These are phyloP conservation scores for Molanna angustata DNA, from an alignment of 2,888 invertebrate genomes.

Conservation along the genomic window DNA sequence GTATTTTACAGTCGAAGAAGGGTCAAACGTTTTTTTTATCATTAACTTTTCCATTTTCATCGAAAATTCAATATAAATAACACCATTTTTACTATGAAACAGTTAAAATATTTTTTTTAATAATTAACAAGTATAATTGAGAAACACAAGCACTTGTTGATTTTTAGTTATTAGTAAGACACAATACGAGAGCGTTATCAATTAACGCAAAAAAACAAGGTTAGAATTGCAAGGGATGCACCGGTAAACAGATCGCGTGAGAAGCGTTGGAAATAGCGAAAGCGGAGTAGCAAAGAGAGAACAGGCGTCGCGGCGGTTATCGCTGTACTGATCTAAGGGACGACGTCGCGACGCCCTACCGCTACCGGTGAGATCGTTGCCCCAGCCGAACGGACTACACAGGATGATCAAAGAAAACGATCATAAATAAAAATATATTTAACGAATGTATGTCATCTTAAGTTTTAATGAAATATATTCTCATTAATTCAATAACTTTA, in stretches of 20 bases:
- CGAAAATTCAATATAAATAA: no score
- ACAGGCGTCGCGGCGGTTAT: conserved; percentile 26
- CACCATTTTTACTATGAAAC: no score
- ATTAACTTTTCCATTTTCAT: conserved; percentile 9
- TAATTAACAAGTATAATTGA: neutral
- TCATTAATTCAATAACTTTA: no score
- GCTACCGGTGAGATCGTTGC: conserved; percentile 7
- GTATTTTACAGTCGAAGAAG: conserved; percentile 14
- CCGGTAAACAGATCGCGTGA: conserved; percentile 3
- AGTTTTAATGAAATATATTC: no score
- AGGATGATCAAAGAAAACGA: conserved; percentile 11
- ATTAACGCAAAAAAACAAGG: no score
- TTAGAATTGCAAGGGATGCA: neutral
- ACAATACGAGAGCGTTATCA: neutral
- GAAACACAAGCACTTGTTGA: neutral
- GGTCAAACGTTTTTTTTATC: neutral
- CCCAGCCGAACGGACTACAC: conserved; percentile 9
- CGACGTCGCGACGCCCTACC: conserved; percentile 17
- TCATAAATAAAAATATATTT: no score
- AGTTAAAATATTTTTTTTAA: neutral
- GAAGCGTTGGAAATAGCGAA: conserved; percentile 7
- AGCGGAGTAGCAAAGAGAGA: conserved; percentile 8
- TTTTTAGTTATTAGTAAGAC: neutral
- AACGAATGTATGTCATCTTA: no score
- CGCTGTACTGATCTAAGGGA: conserved; percentile 24